Evolutionary conservation across 35 echinoderm and acorn worm species (phyloP).

Genomic region (Heliocidaris erythrogramma): DNA sequence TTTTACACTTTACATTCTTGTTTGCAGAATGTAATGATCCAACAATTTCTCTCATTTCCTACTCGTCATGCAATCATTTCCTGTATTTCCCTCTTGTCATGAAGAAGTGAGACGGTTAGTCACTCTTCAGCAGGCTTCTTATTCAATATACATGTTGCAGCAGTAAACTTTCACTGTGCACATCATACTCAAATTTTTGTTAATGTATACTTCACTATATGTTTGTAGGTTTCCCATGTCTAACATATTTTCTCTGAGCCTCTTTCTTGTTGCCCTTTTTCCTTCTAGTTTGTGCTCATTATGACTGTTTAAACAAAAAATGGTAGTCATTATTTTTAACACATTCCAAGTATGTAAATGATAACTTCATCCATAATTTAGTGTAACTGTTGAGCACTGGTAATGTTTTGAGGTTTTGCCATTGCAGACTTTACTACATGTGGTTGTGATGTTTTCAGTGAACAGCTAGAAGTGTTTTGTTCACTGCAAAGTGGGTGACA

Average conservation of each 20-base stretch:
- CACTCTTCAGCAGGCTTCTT: background rate
- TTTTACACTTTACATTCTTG: background rate
- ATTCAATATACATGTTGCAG: background rate
- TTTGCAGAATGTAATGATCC: background rate
- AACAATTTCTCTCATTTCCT: conserved; percentile 18
- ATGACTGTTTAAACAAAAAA: too few species aligned
- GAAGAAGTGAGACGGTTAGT: background rate
- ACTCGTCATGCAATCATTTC: conserved; percentile 11
- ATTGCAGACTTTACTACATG: too few species aligned
- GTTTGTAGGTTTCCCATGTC: background rate
- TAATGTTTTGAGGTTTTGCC: too few species aligned
- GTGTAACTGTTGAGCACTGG: too few species aligned
- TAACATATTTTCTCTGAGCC: background rate
- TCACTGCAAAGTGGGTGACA: too few species aligned
- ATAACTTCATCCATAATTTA: too few species aligned
- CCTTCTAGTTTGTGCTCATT: too few species aligned
- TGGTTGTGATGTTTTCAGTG: too few species aligned
- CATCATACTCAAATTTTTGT: background rate
- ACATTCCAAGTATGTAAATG: too few species aligned
- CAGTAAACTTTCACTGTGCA: background rate
- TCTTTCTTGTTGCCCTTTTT: too few species aligned
- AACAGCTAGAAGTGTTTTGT: too few species aligned
- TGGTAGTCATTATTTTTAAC: too few species aligned
- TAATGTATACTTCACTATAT: background rate
- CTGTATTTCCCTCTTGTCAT: conserved; percentile 10